These are phyloP conservation scores for Etia nguti DNA, from an alignment of 2,113 vertebrate species.

Conservation along the genomic window DNA sequence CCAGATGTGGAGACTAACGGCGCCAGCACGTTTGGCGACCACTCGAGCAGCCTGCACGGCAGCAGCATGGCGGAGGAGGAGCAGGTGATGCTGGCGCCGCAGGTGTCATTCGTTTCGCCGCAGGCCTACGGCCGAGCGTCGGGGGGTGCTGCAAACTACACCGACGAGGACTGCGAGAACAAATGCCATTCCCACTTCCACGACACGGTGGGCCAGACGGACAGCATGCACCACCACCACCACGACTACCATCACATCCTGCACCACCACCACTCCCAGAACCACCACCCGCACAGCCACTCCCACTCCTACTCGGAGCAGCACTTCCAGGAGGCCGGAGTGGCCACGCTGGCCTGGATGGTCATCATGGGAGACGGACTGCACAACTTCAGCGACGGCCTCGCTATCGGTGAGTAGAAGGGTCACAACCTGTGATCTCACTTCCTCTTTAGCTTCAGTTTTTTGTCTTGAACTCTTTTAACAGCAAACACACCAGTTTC, in stretches of 20 bases:
- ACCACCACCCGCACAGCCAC: conserved; percentile 96
- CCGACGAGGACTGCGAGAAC: conserved; percentile 89
- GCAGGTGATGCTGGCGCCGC: conserved; percentile 89
- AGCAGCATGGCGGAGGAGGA: conserved; percentile 82
- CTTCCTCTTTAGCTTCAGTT: neutral
- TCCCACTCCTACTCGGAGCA: conserved; percentile 89
- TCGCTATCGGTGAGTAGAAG: conserved; percentile 80
- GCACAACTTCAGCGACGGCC: conserved; percentile 95
- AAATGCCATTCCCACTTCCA: conserved; percentile 98
- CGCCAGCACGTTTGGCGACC: conserved; percentile 69
- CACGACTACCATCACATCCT: conserved; percentile 98
- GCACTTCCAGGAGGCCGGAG: conserved; percentile 88
- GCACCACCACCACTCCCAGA: conserved; percentile 96
- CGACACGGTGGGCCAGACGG: conserved; percentile 89
- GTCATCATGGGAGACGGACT: conserved; percentile 97
- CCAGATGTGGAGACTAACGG: conserved; percentile 67
- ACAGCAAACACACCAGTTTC: neutral
- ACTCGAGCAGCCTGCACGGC: conserved; percentile 38
- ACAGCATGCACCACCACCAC: conserved; percentile 91
- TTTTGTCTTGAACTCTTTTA: neutral
- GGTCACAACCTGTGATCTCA: neutral
- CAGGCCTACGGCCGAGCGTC: conserved; percentile 60
- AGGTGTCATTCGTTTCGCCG: conserved; percentile 60
- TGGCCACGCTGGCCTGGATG: conserved; percentile 96
- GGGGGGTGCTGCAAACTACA: conserved; percentile 65